Base-by-base conservation (phyloP, 2,113 vertebrate genomes). In the Perognathus longimembris region DNA sequence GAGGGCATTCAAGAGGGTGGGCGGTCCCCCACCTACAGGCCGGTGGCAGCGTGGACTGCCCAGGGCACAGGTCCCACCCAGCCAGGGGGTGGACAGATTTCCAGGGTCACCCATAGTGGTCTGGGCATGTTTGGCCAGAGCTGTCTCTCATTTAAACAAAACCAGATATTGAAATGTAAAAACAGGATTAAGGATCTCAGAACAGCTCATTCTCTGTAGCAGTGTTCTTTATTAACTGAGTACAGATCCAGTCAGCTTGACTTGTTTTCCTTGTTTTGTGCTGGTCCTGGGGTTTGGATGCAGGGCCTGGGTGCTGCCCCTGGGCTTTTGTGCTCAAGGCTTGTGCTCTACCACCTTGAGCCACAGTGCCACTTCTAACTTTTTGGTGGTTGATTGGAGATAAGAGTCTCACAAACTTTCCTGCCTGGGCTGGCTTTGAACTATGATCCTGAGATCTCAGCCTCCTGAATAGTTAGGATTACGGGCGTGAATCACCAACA, bases 51-150 rank as follows among this genome's bases (percentile, higher is more conserved):
- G 36, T 10, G 20, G 74, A 57, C 50, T 76, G 6, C 21, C 50
- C 0, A 0, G 40, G 61, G 57, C n/a, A n/a, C n/a, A n/a, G n/a
- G n/a, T n/a, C n/a, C n/a, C n/a, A n/a, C n/a, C n/a, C n/a, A n/a
- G n/a, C n/a, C 74, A 45, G 5, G 6, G 36, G 61, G 88, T 10
- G 38, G 79, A 59, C 1, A 0, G 63, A 57, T 75, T 59, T 50
- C 38, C 61, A 71, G 84, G 75, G 69, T 84, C 90, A 50, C 32
- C 24, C 82, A 1, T 69, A 73, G 85, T 42, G 30, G 67, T 79
- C 82, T 92, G 88, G 79, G 77, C 63, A 83, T 80, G n/a, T 80
- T 94, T 90, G 57, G 86, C 85, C 82, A 73, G 78, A 88, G 93
- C 54, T n/a, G 54, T 34, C 85, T 91, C 85, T 38, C 77, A 92